A percentile compares a stretch with the other conserved stretches of the same genome.
phyloP scores from a whole-genome alignment of 2,113 vertebrate genomes.

The Boulengeromyrus knoepffleri region DNA sequence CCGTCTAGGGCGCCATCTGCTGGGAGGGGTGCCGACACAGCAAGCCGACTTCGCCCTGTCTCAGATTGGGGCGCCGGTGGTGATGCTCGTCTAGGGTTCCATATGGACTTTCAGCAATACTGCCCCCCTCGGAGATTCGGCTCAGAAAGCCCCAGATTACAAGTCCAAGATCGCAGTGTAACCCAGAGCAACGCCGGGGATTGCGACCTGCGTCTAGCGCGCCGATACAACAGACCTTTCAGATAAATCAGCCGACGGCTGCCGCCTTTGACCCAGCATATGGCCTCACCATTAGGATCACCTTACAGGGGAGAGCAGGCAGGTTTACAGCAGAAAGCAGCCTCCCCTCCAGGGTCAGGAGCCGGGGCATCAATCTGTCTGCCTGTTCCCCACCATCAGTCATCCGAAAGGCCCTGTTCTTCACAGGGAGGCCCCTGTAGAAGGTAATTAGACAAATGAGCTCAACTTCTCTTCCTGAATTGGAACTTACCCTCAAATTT shows the following conservation, averaged over 20 bases:
- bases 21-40: neutral
- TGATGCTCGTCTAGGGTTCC: neutral
- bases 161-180: neutral
- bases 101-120: neutral
- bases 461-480: neutral
- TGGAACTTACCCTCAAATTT: neutral
- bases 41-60: neutral
- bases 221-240: neutral
- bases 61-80: neutral
- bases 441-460: neutral
- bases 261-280: slow-evolving; percentile 21
- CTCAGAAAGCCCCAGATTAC: neutral
- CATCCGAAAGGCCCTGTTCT: slow-evolving; percentile 8
- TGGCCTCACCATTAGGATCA: slow-evolving; percentile 32
- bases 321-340: neutral
- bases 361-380: slow-evolving; percentile 23
- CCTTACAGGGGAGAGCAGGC: slow-evolving; percentile 30
- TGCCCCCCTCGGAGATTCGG: neutral
- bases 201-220: neutral
- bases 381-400: neutral
- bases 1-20: neutral
- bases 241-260: neutral
- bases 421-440: no score
- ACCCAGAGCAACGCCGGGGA: neutral
- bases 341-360: slow-evolving; percentile 20